Base-by-base conservation (phyloP, 2,888 invertebrate genomes). In the Malthinus flaveolus region DNA sequence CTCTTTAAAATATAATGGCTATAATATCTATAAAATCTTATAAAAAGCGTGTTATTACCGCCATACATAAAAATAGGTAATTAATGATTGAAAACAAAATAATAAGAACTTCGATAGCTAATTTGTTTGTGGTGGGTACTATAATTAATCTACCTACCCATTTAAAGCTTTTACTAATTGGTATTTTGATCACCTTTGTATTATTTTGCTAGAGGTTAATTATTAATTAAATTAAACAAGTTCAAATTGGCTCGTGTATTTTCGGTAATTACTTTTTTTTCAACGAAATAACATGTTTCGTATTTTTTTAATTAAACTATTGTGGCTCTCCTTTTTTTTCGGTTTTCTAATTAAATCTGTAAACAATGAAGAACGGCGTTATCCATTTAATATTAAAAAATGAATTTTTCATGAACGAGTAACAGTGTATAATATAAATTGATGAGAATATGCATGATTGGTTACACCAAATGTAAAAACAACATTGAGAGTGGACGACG, bases 391-490 rank as follows among this genome's bases (percentile, higher is more conserved):
- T 49, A 34, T 45, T 49, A 50, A 55, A 56, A 55, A 55, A 56
- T 49, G 44, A 56, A 33, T 56, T 49, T 56, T 56, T 49, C 48
- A 62, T 48, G 57, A 65, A 60, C 61, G 63, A 65, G 59, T 65
- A 64, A 63, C 59, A 55, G 53, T 56, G 67, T 63, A 57, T 48
- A 63, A 66, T 63, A 66, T 68, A 68, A 70, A 68, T 65, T 68
- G 68, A 68, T 69, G 66, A 67, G 63, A 63, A 67, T 69, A 71
- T 71, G 71, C 71, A 71, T 69, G 70, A 71, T 71, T 68, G 71
- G 64, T 66, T 67, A 68, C 64, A 66, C 64, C 66, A 67, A 70
- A 70, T 64, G 69, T 68, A 69, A 70, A 71, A 71, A 71, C 68
- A 70, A 69, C 67, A 67, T 65, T 36, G 62, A 67, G 64, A 67